Base-by-base conservation (phyloP, 2,888 invertebrate species). In the Erebia epiphron region DNA sequence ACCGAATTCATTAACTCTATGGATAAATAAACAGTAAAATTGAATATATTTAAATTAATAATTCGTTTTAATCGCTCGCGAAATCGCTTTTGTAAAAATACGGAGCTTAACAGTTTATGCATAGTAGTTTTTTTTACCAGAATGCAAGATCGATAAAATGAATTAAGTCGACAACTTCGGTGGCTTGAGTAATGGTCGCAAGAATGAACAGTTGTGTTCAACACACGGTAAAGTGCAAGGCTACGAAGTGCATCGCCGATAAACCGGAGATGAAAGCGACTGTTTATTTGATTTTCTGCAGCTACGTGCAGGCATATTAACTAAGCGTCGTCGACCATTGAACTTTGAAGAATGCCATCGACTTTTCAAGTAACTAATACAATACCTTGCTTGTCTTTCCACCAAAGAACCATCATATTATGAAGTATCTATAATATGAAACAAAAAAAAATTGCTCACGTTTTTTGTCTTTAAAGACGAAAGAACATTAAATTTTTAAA, bases 281-380 rank as follows among this genome's bases (percentile, higher is more conserved):
- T 91, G 90, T 91, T 91, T 91, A 91, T 91, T 91, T 90, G 90
- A 89, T 90, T 89, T 90, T 88, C 86, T 84, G 86, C 85, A 81
- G 80, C 80, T 86, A 83, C 84, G 80, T 82, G 81, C 84, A 80
- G 77, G 81, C 83, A 83, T 87, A 87, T 87, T 86, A 87, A 87
- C 87, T 83, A 86, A 86, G 82, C 82, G 49, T 79, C 82, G 49
- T 79, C 78, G 89, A 85, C 75, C 87, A 80, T 82, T 82, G 86
- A 89, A 85, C 90, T 81, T 75, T 75, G 63, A 73, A 75, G 79
- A 71, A 73, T 73, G 60, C 71, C 67, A 70, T 75, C 67, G 62
- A 57, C 74, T 72, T 62, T 67, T 64, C 68, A 54, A 60, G 57
- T 46, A 49, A 35, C 35, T 7, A 35, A 67, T 64, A 64, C 64